Evolutionary conservation across 2,888 invertebrate genomes (phyloP).

Genomic region (Leptinotarsa rubiginosa): DNA sequence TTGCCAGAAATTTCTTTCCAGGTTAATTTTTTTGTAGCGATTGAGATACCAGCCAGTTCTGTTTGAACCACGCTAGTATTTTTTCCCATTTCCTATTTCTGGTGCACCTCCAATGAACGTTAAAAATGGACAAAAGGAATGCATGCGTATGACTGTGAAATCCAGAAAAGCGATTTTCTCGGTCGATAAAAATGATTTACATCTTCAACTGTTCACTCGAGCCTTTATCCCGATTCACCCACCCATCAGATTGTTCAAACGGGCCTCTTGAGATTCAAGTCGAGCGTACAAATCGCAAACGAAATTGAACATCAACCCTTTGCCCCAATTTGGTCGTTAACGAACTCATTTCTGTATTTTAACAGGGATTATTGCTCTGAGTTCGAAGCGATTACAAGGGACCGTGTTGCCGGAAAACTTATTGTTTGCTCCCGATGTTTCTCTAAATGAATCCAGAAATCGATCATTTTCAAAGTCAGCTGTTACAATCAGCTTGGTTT

Average conservation of each 20-base stretch:
- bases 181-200: background rate
- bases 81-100: no score
- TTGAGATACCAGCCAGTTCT: no score
- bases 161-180: background rate
- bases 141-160: no score
- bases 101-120: no score
- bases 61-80: no score
- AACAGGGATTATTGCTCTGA: background rate
- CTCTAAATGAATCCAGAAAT: background rate
- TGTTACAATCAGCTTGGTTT: no score
- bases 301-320: slow-evolving; percentile 8
- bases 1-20: no score
- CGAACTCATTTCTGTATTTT: slow-evolving; percentile 7
- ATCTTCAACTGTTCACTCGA: background rate
- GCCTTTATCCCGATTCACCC: background rate
- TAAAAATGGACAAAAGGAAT: no score
- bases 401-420: background rate
- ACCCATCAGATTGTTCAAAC: background rate
- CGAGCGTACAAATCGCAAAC: background rate
- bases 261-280: background rate
- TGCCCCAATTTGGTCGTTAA: slow-evolving; percentile 1
- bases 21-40: no score
- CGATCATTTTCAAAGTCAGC: background rate
- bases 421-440: background rate
- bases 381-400: background rate